A percentile compares a stretch with the other conserved stretches of the same genome.
Conservation (phyloP, 2,888 invertebrate genomes). For the Vanessa cardui region DNA sequence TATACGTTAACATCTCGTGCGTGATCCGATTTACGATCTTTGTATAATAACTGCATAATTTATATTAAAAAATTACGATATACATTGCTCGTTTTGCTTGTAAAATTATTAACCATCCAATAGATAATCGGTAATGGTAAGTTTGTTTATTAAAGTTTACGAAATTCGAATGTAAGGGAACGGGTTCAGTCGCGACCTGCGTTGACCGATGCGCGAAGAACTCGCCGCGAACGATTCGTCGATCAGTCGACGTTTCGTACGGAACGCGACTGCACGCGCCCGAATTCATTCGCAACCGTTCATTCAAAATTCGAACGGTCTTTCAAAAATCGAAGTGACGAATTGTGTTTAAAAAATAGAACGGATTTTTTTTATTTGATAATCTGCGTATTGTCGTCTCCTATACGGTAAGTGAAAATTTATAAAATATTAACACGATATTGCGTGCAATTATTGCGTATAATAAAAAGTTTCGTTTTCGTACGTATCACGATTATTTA, state of each 20-base stretch:
- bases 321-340: constrained; percentile 53
- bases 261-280: constrained; percentile 63
- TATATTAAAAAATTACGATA: background rate
- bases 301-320: constrained; percentile 40
- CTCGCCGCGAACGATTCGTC: constrained; percentile 51
- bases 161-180: constrained; percentile 8
- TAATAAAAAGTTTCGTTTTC: constrained; percentile 44
- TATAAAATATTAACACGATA: constrained; percentile 7
- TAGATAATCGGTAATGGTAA: background rate
- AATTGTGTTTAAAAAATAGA: constrained; percentile 58
- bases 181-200: constrained; percentile 40
- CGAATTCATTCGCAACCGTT: constrained; percentile 28
- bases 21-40: constrained; percentile 18
- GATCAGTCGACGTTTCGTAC: constrained; percentile 68
- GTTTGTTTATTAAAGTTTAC: background rate
- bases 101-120: background rate
- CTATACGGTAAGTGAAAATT: constrained; percentile 63
- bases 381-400: constrained; percentile 53
- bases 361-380: constrained; percentile 59
- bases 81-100: constrained; percentile 21
- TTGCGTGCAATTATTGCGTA: constrained; percentile 33
- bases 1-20: constrained; percentile 23
- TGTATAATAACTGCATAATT: background rate
- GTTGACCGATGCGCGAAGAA: constrained; percentile 69
- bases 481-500: constrained; percentile 20